Percentiles rank a stretch among this genome's conserved stretches.
phyloP scores from a whole-genome alignment of 1,140 invertebrate species.

The Pachypsylla venusta region DNA sequence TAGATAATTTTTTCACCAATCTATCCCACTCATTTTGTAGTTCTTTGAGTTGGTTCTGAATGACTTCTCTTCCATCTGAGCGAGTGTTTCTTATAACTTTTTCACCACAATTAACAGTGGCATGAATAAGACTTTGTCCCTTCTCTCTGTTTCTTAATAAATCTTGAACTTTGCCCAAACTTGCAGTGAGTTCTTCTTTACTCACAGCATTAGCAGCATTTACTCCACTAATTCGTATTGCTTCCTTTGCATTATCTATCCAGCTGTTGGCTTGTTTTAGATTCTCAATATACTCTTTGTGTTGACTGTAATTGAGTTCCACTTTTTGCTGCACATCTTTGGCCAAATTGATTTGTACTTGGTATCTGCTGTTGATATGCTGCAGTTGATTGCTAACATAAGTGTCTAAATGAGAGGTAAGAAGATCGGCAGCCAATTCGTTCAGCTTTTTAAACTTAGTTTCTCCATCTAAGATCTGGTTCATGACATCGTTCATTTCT shows the following conservation, averaged over 20 bases:
- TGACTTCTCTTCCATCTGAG: conserved; percentile 74
- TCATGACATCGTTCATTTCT: conserved; percentile 57
- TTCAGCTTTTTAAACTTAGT: conserved; percentile 72
- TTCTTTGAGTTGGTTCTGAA: conserved; percentile 74
- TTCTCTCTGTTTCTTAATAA: conserved; percentile 69
- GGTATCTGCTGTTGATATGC: conserved; percentile 79
- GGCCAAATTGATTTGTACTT: conserved; percentile 74
- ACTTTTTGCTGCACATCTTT: conserved; percentile 89
- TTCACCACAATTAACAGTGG: conserved; percentile 81
- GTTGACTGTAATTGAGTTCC: conserved; percentile 76
- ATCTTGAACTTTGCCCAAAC: conserved; percentile 55
- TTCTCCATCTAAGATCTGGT: conserved; percentile 61
- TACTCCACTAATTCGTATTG: conserved; percentile 64
- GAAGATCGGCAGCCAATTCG: conserved; percentile 51
- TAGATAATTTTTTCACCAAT: conserved; percentile 79
- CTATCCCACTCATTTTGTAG: conserved; percentile 87
- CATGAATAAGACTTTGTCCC: conserved; percentile 76
- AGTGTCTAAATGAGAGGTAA: conserved; percentile 73
- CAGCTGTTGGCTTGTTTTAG: conserved; percentile 65
- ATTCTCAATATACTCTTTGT: conserved; percentile 66
- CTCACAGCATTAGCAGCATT: conserved; percentile 49
- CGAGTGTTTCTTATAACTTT: conserved; percentile 75
- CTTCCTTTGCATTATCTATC: conserved; percentile 75
- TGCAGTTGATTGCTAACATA: conserved; percentile 82
- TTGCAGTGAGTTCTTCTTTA: conserved; percentile 65